Evolutionary conservation across 1,140 invertebrate genomes (phyloP).

Genomic region (Euwallacea fornicatus): DNA sequence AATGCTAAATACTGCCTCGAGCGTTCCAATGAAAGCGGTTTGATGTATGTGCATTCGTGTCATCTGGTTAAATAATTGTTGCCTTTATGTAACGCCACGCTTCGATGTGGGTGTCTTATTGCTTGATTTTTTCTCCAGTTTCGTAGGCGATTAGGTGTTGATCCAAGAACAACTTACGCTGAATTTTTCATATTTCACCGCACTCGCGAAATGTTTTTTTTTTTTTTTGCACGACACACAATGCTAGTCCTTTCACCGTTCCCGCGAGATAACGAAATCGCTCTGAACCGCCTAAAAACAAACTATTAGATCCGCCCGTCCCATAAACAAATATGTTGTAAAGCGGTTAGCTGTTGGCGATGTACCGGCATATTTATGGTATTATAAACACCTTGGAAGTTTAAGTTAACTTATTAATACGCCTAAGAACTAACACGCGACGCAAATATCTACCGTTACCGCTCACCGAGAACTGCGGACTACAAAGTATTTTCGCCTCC

Average conservation of each 20-base stretch:
- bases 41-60: not conserved
- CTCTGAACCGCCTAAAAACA: conserved; percentile 11
- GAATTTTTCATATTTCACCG: not conserved
- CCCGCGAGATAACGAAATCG: conserved; percentile 16
- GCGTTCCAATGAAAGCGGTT: conserved; percentile 2
- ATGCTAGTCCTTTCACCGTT: not conserved
- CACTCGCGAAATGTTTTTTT: not conserved
- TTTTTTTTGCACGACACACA: not conserved
- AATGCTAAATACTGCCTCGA: not conserved
- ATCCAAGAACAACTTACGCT: too few relatives aligned
- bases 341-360: not conserved
- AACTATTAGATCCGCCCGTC: conserved; percentile 11
- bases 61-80: conserved; percentile 13
- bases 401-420: conserved; percentile 22
- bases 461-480: conserved; percentile 6
- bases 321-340: conserved; percentile 25
- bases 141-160: too few relatives aligned
- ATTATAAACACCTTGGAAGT: conserved; percentile 32
- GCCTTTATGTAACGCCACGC: not conserved
- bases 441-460: conserved; percentile 27
- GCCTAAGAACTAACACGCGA: conserved; percentile 13
- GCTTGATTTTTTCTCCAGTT: not conserved
- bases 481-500: conserved; percentile 28
- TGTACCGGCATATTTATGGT: conserved; percentile 30
- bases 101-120: not conserved